Conservation (phyloP, 2,797 vertebrate genomes). For the Sylvia borin region DNA sequence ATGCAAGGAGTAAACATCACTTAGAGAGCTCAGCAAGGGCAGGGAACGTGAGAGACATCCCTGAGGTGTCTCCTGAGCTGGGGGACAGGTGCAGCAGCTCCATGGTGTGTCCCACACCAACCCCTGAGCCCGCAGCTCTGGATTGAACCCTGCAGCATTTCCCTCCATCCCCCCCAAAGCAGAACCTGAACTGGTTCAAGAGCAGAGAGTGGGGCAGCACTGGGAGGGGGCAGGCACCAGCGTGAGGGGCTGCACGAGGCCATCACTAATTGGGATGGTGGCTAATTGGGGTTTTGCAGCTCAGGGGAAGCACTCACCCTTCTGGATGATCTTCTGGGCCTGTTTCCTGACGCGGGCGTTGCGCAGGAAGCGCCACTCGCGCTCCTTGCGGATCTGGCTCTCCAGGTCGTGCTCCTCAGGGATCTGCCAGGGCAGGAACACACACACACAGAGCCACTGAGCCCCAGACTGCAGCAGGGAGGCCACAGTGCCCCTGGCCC, state of each 20-base stretch:
- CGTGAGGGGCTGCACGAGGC: accelerated
- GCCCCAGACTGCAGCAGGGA: too few species aligned
- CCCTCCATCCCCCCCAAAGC: neutral
- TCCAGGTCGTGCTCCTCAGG: conserved; percentile 95
- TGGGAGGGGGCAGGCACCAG: neutral
- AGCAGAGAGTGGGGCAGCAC: accelerated
- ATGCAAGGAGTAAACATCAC: neutral
- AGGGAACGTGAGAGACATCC: accelerated
- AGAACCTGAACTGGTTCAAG: neutral
- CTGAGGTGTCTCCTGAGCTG: neutral
- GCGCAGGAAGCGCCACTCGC: conserved; percentile 95
- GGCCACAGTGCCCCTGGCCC: accelerated
- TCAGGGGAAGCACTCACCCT: conserved; percentile 76
- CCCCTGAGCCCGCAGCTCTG: neutral
- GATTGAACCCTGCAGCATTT: neutral
- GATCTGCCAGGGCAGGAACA: conserved; percentile 76
- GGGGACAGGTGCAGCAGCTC: neutral
- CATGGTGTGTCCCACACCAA: neutral
- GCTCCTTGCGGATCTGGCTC: conserved; percentile 94
- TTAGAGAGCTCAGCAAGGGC: neutral
- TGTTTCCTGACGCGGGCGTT: conserved; percentile 88
- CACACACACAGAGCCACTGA: neutral
- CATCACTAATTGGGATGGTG: accelerated
- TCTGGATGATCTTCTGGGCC: conserved; percentile 88
- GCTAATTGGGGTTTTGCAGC: accelerated